A percentile compares a stretch with the other conserved stretches of the same genome.
These are phyloP conservation scores for Psittacula echo DNA, from an alignment of 2,797 vertebrate species.

Conservation along the genomic window DNA sequence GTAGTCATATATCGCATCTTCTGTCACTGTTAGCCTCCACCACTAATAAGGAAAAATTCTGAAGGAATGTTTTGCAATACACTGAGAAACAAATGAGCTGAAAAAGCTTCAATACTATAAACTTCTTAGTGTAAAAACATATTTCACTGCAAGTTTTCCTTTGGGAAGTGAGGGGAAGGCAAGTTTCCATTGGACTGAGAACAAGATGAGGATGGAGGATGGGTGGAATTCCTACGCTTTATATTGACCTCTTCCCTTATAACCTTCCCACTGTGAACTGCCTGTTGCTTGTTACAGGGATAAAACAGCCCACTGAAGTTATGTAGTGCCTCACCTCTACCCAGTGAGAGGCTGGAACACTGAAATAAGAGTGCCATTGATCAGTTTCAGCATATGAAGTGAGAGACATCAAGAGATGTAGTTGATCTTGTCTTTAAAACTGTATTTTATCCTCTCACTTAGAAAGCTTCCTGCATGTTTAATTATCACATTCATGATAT, in stretches of 20 bases:
- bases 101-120: rapidly evolving
- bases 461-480: not conserved
- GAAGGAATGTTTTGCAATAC: not conserved
- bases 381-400: not conserved
- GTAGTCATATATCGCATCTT: not conserved
- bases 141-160: not conserved
- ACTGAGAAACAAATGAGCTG: not conserved
- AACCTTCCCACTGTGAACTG: not conserved
- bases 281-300: not conserved
- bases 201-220: not conserved
- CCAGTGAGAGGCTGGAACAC: not conserved
- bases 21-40: not conserved
- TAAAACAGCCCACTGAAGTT: not conserved
- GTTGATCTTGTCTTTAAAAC: not conserved
- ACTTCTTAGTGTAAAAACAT: not conserved
- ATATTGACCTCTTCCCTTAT: not conserved
- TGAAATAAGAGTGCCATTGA: not conserved
- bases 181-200: not conserved
- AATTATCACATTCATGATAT: not conserved
- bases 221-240: not conserved
- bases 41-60: not conserved
- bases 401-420: not conserved
- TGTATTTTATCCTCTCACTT: not conserved
- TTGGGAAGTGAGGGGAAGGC: not conserved
- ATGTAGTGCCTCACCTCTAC: not conserved